Conservation (phyloP, 2,888 invertebrate species). For the Ochropacha duplaris region DNA sequence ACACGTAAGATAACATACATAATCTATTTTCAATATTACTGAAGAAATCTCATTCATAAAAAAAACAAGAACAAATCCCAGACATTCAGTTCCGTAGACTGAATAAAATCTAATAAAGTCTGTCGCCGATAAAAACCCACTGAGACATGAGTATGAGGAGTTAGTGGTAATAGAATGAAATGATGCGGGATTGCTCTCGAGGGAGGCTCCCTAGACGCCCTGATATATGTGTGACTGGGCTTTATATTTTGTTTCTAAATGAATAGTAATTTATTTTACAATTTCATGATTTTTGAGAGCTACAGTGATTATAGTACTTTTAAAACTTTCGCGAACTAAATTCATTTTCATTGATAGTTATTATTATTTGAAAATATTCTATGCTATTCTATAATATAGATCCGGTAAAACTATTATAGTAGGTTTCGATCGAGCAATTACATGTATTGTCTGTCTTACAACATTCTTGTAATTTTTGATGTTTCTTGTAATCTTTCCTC, state of each 20-base stretch:
- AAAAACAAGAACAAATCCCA: not conserved
- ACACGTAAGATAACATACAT: not conserved
- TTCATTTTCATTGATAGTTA: too few relatives aligned
- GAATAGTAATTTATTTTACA: not conserved
- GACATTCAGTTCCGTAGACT: conserved; percentile 48
- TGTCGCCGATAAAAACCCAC: conserved; percentile 54
- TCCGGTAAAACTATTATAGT: too few relatives aligned
- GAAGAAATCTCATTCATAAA: not conserved
- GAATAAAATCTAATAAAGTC: conserved; percentile 70
- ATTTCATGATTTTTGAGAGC: too few relatives aligned
- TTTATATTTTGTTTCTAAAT: not conserved
- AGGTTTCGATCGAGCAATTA: too few relatives aligned
- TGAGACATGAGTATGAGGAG: conserved; percentile 61
- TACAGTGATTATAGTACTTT: too few relatives aligned
- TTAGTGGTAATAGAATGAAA: conserved; percentile 68
- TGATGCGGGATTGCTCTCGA: conserved; percentile 36
- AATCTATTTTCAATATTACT: not conserved
- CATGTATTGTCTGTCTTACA: too few relatives aligned
- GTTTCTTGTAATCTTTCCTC: too few relatives aligned
- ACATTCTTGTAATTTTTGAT: too few relatives aligned
- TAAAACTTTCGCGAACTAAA: too few relatives aligned
- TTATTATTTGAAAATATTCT: too few relatives aligned
- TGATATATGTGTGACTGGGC: not conserved
- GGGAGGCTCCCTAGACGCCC: not conserved
- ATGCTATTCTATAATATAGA: too few relatives aligned